These are phyloP conservation scores for Piprites chloris DNA, from an alignment of 2,113 vertebrate species.

Conservation along the genomic window DNA sequence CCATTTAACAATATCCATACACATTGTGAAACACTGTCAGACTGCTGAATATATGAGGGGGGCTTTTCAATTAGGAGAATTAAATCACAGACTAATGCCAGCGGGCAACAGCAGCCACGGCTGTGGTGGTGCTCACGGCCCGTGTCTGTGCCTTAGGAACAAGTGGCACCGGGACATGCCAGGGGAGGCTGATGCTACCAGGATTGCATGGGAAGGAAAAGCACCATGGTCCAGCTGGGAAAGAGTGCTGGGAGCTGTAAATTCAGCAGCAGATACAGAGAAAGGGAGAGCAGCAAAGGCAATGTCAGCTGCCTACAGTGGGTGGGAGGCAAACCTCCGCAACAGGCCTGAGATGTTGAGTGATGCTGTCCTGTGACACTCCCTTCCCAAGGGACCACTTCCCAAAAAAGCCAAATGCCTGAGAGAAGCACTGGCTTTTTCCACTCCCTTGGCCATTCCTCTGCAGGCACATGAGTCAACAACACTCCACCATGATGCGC, in stretches of 20 bases:
- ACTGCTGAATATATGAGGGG: rapidly evolving
- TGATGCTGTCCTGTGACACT: not conserved
- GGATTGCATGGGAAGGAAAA: not conserved
- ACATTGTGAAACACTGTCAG: not conserved
- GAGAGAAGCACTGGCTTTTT: not conserved
- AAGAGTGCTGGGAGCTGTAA: not conserved
- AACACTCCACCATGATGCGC: rapidly evolving
- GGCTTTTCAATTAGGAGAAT: not conserved
- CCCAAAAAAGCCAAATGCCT: not conserved
- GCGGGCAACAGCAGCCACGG: not conserved
- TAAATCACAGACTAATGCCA: rapidly evolving
- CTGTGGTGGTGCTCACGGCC: rapidly evolving
- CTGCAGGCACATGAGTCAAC: not conserved
- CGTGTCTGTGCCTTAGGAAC: rapidly evolving
- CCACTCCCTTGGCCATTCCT: not conserved
- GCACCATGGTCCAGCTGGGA: rapidly evolving
- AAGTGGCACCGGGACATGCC: not conserved
- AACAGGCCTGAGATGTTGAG: rapidly evolving
- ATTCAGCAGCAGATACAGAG: not conserved
- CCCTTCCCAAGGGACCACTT: not conserved
- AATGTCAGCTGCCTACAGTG: rapidly evolving
- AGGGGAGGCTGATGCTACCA: not conserved
- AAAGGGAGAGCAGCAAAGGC: not conserved
- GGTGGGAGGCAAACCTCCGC: not conserved
- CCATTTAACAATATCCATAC: not conserved